Conservation (phyloP, 2,113 vertebrate species). For the Corvus cornix region DNA sequence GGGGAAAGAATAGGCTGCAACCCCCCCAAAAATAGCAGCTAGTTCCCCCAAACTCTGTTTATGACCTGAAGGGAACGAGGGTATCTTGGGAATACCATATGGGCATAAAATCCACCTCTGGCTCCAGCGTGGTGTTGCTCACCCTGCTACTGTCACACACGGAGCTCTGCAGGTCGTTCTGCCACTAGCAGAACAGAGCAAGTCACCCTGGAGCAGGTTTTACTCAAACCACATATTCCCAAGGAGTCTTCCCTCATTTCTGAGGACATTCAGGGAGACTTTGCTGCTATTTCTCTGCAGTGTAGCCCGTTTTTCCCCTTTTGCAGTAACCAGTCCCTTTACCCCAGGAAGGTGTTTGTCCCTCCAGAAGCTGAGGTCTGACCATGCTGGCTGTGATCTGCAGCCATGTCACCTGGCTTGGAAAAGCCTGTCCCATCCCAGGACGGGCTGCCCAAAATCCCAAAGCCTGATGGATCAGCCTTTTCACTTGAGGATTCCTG, state of each 20-base stretch:
- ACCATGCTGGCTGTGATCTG: rapidly evolving
- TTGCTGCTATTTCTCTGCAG: not conserved
- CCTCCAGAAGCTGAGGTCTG: not conserved
- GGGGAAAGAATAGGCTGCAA: not conserved
- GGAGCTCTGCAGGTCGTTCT: rapidly evolving
- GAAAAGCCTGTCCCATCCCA: not conserved
- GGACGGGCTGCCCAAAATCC: not conserved
- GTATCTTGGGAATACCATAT: not conserved
- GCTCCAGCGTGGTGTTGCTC: rapidly evolving
- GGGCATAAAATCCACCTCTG: not conserved
- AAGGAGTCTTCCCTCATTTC: not conserved
- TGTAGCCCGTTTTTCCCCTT: not conserved
- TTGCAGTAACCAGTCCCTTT: not conserved
- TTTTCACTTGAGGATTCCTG: not conserved
- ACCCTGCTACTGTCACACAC: not conserved
- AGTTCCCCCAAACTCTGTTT: not conserved
- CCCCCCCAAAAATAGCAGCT: not conserved
- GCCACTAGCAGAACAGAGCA: not conserved
- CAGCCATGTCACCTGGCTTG: not conserved
- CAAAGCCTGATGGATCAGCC: not conserved
- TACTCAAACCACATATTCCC: not conserved
- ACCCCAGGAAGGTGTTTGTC: not conserved
- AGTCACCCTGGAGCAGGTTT: not conserved
- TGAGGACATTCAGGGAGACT: not conserved
- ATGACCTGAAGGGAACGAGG: not conserved